phyloP scores from a whole-genome alignment of 2,797 vertebrate genomes.

The Crocidura indochinensis region DNA sequence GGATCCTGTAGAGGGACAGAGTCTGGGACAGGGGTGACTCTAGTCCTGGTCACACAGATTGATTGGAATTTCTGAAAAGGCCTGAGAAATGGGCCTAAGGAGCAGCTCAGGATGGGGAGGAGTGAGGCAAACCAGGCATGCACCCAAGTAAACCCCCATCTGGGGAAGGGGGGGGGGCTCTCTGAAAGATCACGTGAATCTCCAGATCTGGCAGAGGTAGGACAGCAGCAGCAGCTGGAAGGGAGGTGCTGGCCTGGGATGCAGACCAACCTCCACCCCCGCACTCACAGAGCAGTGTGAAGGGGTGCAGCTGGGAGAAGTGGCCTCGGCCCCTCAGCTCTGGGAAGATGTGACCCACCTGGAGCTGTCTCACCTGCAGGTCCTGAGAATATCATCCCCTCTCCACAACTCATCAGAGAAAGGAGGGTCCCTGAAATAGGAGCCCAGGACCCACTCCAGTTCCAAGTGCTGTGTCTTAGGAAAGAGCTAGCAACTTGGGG shows the following conservation, averaged over 20 bases:
- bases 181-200: background rate
- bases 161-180: background rate
- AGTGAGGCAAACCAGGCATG: too few species aligned
- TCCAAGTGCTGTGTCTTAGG: background rate
- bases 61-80: too few species aligned
- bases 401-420: background rate
- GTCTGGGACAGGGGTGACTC: background rate
- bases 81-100: too few species aligned
- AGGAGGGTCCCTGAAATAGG: background rate
- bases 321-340: too few species aligned
- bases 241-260: background rate
- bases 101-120: too few species aligned
- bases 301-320: background rate
- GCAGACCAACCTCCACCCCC: background rate
- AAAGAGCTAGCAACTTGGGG: background rate
- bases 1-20: background rate
- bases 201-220: background rate
- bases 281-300: background rate
- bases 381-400: background rate
- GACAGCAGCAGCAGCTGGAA: background rate
- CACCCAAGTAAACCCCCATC: rapidly evolving
- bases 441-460: background rate
- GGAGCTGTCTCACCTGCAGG: background rate
- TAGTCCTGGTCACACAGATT: background rate
- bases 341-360: background rate